These are phyloP conservation scores for Macaria liturata DNA, from an alignment of 2,888 invertebrate species.

Conservation along the genomic window DNA sequence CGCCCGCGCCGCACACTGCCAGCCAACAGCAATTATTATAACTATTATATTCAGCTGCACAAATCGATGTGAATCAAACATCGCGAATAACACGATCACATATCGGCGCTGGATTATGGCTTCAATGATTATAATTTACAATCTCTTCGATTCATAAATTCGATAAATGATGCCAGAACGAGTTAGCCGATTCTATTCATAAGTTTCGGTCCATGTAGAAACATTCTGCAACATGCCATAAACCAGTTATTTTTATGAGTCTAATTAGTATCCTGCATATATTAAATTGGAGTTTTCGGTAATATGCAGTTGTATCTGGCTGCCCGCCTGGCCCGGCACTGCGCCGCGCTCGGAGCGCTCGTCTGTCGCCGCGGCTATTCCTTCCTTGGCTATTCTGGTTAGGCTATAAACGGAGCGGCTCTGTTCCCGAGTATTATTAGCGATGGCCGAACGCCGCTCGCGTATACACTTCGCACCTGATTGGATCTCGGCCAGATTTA, in stretches of 20 bases:
- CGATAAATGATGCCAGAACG: background rate
- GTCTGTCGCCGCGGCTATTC: conserved; percentile 57
- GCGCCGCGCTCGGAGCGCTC: conserved; percentile 33
- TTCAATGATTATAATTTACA: no score
- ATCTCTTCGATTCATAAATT: no score
- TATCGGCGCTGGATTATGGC: no score
- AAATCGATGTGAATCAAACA: no score
- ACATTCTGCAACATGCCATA: background rate
- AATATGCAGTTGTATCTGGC: conserved; percentile 26
- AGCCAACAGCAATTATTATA: background rate
- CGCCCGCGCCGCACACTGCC: background rate
- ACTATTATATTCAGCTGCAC: background rate
- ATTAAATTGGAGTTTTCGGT: no score
- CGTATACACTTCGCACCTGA: conserved; percentile 70
- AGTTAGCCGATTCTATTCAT: conserved; percentile 3
- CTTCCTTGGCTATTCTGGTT: conserved; percentile 70
- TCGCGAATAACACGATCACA: no score
- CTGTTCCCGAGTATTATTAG: conserved; percentile 70
- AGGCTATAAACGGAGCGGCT: conserved; percentile 67
- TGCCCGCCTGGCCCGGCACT: conserved; percentile 20
- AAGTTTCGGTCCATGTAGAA: background rate
- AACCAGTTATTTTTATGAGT: background rate
- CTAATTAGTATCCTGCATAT: no score
- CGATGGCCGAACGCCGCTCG: conserved; percentile 64
- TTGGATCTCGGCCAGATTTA: conserved; percentile 70